Base-by-base conservation (phyloP, 2,797 vertebrate genomes). In the Myripristis murdjan region DNA sequence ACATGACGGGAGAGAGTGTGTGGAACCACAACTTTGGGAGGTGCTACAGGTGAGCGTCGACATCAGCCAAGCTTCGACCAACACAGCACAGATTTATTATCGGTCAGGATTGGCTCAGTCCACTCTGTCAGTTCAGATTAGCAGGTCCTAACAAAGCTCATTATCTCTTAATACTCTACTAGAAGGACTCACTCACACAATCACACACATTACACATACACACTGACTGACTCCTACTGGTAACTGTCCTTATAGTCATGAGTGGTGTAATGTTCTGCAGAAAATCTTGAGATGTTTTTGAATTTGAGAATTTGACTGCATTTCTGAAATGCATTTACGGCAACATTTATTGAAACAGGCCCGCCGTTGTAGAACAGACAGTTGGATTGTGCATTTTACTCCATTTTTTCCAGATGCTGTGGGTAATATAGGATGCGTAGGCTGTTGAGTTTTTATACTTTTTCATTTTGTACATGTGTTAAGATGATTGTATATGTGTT, bases 121-220 rank as follows among this genome's bases (percentile, higher is more conserved):
- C 46, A 28, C 52, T 51, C 52, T 63, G 76, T 81, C 77, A 65
- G 6, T 53, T 73, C 37, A 73, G 70, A 84, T 86, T 79, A 86
- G 73, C 2, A 20, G 20, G 61, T 58, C 58, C 39, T 14, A 15
- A 2, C 54, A 14, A 69, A 82, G 70, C 77, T 20, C 78, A 84
- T 81, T 89, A 85, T 9, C 56, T 54, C 9, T n/a, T 83, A 82
- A 74, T 79, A 14, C 58, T 71, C 60, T 33, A 33, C 15, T n/a
- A 28, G 39, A 52, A 51, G 20, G 26, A 60, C 26, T 37, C 28
- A 48, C 6, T 26, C 3, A 12, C n/a, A 65, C 16, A 23, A 7
- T 0, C 10, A 54, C 1, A 28, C 23, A 28, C 24, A 18, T 49
- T 33, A 59, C 22, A 47, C 39, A 61, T 14, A 6, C 5, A 12